A percentile compares a stretch with the other conserved stretches of the same genome.
Conservation (phyloP, 2,797 vertebrate genomes). For the Phalloptychus januarius region DNA sequence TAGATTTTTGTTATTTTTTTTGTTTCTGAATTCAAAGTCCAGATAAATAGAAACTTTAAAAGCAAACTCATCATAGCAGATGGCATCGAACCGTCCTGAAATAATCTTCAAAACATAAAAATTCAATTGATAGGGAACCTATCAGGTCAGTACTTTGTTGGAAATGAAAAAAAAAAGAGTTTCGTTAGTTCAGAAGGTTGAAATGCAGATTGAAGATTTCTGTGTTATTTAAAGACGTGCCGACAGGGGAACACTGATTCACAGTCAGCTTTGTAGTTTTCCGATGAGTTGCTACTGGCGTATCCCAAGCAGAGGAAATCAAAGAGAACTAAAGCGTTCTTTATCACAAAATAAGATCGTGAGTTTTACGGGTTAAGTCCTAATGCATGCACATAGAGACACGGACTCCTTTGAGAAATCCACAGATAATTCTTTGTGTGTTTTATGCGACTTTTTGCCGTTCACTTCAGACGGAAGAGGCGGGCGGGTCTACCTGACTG, state of each 20-base stretch:
- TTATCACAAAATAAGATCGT: neutral
- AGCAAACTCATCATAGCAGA: too few relatives aligned
- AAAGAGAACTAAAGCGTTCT: too few relatives aligned
- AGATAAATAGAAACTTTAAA: too few relatives aligned
- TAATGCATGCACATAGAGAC: neutral
- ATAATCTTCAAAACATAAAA: too few relatives aligned
- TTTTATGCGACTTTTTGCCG: neutral
- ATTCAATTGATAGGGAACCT: too few relatives aligned
- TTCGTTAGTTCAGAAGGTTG: neutral
- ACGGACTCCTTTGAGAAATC: neutral
- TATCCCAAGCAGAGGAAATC: neutral
- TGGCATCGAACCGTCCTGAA: too few relatives aligned
- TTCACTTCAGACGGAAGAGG: neutral
- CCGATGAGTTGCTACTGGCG: neutral
- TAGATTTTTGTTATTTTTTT: too few relatives aligned
- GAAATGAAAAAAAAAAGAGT: neutral
- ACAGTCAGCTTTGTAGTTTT: neutral
- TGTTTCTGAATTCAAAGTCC: too few relatives aligned
- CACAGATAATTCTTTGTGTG: neutral
- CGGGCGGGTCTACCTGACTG: slow-evolving; percentile 80
- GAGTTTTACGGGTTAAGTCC: neutral
- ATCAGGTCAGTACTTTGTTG: neutral
- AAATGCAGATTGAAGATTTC: too few relatives aligned
- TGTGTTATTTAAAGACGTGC: neutral
- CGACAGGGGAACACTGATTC: neutral